A percentile compares a stretch with the other conserved stretches of the same genome.
Evolutionary conservation across 2,113 vertebrate species (phyloP).

Genomic region (Archilochus colubris): DNA sequence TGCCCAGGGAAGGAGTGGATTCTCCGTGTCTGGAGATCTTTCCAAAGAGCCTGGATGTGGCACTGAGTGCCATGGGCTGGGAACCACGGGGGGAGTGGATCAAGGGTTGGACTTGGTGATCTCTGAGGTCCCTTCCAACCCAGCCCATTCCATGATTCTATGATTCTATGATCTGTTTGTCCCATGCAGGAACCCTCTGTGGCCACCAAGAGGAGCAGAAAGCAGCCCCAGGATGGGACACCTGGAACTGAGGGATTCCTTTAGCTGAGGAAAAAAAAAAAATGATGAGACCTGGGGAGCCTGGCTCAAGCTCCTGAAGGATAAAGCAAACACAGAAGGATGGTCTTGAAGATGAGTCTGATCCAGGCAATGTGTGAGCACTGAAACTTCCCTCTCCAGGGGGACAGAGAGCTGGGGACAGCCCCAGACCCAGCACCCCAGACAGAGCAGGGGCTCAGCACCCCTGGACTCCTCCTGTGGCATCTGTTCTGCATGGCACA

Average conservation of each 20-base stretch:
- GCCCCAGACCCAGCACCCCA: background rate
- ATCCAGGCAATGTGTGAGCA: background rate
- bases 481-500: background rate
- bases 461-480: background rate
- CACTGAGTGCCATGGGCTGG: no score
- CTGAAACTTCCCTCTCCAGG: background rate
- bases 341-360: background rate
- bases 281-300: background rate
- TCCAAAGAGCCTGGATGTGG: no score
- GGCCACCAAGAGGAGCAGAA: background rate
- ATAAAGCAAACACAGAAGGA: background rate
- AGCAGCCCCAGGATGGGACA: background rate
- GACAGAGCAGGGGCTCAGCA: background rate
- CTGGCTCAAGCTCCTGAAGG: background rate
- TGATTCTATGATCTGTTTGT: no score
- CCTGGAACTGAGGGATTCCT: background rate
- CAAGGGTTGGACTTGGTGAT: no score
- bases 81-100: no score
- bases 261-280: background rate
- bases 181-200: background rate
- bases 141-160: no score
- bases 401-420: background rate
- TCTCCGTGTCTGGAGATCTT: no score
- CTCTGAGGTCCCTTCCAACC: no score
- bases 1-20: no score